Percentiles rank a stretch among this genome's conserved stretches.
These are phyloP conservation scores for Zeuzera pyrina DNA, from an alignment of 2,888 invertebrate genomes.

Conservation along the genomic window DNA sequence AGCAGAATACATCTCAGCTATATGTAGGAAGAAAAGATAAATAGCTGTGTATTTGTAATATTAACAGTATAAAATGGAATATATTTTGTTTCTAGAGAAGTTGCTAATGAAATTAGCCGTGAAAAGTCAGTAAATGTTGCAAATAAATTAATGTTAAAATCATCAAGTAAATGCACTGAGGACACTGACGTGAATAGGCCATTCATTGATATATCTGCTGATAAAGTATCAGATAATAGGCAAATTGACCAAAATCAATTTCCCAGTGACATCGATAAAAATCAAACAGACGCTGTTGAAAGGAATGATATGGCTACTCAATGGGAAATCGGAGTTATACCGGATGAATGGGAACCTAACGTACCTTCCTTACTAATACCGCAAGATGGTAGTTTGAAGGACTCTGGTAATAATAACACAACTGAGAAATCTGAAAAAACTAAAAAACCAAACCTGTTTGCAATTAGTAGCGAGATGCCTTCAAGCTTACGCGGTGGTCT, in stretches of 20 bases:
- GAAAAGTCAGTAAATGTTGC: constrained; percentile 39
- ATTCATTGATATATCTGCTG: constrained; percentile 8
- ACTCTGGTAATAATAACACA: constrained; percentile 23
- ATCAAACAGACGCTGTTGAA: constrained; percentile 18
- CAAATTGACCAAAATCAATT: constrained; percentile 14
- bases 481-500: constrained; percentile 42
- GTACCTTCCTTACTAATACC: constrained; percentile 39
- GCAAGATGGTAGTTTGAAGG: constrained; percentile 35
- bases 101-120: constrained; percentile 55
- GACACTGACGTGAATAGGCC: constrained; percentile 4
- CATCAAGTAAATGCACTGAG: constrained; percentile 20
- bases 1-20: no score
- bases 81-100: constrained; percentile 34
- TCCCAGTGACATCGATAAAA: constrained; percentile 7
- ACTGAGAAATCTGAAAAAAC: constrained; percentile 35
- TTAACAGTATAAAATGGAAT: no score
- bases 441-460: constrained; percentile 49
- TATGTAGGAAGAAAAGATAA: no score
- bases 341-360: constrained; percentile 41
- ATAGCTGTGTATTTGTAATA: background rate
- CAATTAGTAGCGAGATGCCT: constrained; percentile 61
- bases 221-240: constrained; percentile 16
- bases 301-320: constrained; percentile 55
- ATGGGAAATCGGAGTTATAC: constrained; percentile 40
- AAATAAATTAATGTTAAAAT: constrained; percentile 29